Evolutionary conservation across 2,888 invertebrate species (phyloP).

Genomic region (Abrostola triplasia): DNA sequence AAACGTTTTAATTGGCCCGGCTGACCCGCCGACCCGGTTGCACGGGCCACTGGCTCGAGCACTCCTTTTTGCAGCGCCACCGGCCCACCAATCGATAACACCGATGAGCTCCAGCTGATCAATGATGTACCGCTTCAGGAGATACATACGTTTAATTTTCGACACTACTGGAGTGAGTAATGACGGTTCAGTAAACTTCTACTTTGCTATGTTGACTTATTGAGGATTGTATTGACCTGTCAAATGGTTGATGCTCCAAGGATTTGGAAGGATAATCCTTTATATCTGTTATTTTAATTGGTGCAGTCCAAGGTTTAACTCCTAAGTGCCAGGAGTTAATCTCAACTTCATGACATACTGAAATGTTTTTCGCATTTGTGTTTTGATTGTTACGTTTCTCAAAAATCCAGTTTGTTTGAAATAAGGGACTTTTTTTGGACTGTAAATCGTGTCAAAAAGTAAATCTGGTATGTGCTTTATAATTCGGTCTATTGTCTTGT

Average conservation of each 20-base stretch:
- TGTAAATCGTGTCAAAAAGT: too few species aligned
- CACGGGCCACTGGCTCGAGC: constrained; percentile 33
- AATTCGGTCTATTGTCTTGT: too few species aligned
- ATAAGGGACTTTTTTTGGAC: too few species aligned
- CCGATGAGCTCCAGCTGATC: constrained; percentile 21
- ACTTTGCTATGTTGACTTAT: too few species aligned
- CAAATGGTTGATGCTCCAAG: neutral
- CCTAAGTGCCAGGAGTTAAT: constrained; percentile 29
- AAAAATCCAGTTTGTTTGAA: too few species aligned
- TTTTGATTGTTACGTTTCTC: too few species aligned
- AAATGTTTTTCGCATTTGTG: constrained; percentile 14
- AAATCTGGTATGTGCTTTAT: too few species aligned
- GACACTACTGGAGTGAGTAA: neutral
- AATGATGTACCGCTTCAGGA: constrained; percentile 6
- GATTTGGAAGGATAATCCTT: neutral
- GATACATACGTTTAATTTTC: neutral
- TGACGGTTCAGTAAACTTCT: neutral
- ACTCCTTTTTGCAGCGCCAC: constrained; percentile 30
- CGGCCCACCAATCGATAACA: constrained; percentile 34
- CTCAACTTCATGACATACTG: constrained; percentile 4
- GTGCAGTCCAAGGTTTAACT: neutral
- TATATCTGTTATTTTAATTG: constrained; percentile 1
- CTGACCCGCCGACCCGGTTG: constrained; percentile 26
- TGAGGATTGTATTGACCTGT: neutral
- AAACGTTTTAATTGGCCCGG: constrained; percentile 47